Percentiles rank a stretch among this genome's conserved stretches.
phyloP scores from a whole-genome alignment of 2,797 vertebrate genomes.

The Dallia pectoralis region DNA sequence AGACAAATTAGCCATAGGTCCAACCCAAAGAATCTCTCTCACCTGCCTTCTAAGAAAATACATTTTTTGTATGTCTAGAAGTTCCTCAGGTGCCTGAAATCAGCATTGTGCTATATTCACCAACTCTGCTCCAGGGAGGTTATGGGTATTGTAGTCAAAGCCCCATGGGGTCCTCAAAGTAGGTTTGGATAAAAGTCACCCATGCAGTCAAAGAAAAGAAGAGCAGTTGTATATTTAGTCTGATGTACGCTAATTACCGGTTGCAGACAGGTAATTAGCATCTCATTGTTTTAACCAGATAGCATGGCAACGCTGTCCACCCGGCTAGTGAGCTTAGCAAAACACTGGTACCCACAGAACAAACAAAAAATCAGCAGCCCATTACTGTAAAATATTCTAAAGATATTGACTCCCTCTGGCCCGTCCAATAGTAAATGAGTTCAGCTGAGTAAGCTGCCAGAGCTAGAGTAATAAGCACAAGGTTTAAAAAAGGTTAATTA shows the following conservation, averaged over 20 bases:
- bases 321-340: no score
- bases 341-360: no score
- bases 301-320: no score
- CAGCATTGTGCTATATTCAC: conserved; percentile 20
- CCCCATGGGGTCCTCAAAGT: conserved; percentile 18
- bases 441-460: not conserved
- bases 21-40: conserved; percentile 26
- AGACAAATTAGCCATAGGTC: conserved; percentile 25
- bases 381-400: not conserved
- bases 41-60: not conserved
- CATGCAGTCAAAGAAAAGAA: conserved; percentile 10
- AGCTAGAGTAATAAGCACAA: no score
- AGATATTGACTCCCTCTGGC: no score
- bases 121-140: conserved; percentile 31
- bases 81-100: conserved; percentile 26
- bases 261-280: not conserved
- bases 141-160: conserved; percentile 40
- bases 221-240: not conserved
- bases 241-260: not conserved
- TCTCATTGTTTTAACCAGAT: no score
- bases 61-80: conserved; percentile 7
- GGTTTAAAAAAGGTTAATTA: no score
- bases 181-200: conserved; percentile 34
- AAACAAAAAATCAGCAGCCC: no score
- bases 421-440: not conserved